Evolutionary conservation across 2,888 invertebrate genomes (phyloP).

Genomic region (Pegoplata infirma): DNA sequence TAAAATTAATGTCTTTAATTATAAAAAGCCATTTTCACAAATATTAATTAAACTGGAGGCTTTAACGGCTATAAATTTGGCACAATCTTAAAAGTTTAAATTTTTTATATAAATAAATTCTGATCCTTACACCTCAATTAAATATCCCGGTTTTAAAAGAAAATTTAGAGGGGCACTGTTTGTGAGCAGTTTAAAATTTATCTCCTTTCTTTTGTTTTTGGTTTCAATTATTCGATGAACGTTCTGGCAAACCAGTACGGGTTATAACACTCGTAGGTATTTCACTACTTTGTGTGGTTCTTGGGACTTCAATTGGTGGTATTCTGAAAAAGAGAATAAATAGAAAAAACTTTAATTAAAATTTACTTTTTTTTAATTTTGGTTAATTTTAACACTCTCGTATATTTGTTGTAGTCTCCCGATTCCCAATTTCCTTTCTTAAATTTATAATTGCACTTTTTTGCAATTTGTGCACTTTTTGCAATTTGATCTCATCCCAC

Average conservation of each 20-base stretch:
- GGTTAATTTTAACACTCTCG: too few species aligned
- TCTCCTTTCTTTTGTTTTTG: neutral
- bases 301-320: conserved; percentile 80
- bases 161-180: too few species aligned
- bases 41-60: neutral
- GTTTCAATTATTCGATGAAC: conserved; percentile 74
- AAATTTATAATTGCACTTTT: too few species aligned
- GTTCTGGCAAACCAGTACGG: conserved; percentile 78
- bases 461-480: too few species aligned
- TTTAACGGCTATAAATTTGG: conserved; percentile 10
- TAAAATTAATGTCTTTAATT: neutral
- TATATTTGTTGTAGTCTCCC: too few species aligned
- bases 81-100: neutral
- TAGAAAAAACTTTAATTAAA: neutral
- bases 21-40: neutral
- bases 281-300: conserved; percentile 73
- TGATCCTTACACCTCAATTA: neutral
- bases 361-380: neutral
- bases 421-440: too few species aligned
- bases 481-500: too few species aligned
- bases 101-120: conserved; percentile 1
- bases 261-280: conserved; percentile 80
- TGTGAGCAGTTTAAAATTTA: neutral
- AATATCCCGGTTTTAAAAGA: neutral
- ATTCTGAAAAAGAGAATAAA: too few species aligned